Conservation (phyloP, 2,113 vertebrate species). For the Taurulus bubalis region DNA sequence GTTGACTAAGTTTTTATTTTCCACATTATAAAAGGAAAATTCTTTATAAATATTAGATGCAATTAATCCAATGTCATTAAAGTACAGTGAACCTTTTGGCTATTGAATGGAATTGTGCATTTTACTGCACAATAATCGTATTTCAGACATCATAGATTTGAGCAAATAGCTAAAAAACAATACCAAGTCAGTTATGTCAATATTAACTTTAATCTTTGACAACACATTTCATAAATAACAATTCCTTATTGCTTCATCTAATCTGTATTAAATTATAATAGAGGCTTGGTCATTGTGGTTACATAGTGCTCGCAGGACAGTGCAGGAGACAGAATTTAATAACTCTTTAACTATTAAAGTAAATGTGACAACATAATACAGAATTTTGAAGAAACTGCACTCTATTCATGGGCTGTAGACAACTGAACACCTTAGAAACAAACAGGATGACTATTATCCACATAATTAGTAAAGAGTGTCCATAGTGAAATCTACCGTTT, state of each 20-base stretch:
- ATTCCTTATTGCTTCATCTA: conserved; percentile 77
- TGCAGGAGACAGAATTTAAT: conserved; percentile 65
- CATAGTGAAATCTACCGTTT: conserved; percentile 35
- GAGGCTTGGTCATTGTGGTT: conserved; percentile 61
- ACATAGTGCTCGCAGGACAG: conserved; percentile 72
- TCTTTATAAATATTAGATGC: background rate
- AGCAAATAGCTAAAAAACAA: background rate
- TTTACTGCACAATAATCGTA: background rate
- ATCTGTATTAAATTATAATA: conserved; percentile 68
- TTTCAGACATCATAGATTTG: background rate
- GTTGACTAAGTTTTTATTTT: background rate
- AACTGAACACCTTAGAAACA: conserved; percentile 49
- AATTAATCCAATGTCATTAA: background rate
- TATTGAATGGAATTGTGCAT: background rate
- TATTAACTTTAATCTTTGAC: conserved; percentile 74
- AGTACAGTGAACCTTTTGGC: background rate
- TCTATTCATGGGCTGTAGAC: conserved; percentile 43
- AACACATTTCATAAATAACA: conserved; percentile 77
- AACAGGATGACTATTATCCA: conserved; percentile 52
- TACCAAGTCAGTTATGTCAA: conserved; percentile 47
- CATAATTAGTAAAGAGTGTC: conserved; percentile 34
- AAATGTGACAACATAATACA: conserved; percentile 68
- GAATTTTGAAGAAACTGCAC: conserved; percentile 47
- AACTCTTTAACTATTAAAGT: conserved; percentile 56
- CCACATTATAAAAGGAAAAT: background rate